Base-by-base conservation (phyloP, 2,113 vertebrate species). In the Pelodiscus sinensis region DNA sequence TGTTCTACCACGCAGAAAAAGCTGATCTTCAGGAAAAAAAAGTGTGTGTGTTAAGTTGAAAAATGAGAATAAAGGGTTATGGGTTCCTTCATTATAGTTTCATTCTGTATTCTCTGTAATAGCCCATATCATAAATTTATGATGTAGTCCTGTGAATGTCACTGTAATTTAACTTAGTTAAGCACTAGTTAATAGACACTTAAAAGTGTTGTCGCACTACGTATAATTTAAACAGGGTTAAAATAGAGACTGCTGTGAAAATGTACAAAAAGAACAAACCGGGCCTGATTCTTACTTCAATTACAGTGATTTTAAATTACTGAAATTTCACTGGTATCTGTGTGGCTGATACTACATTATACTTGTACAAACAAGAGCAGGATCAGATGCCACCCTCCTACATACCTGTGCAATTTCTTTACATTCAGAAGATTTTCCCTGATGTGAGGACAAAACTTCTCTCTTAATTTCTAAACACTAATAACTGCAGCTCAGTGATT, bases 101-200 rank as follows among this genome's bases (percentile, higher is more conserved):
- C 94, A 97, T 96, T 95, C 87, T 91, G 35, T 82, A 94, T 94
- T 97, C 94, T 90, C 84, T 92, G 82, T 97, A 97, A 96, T 94
- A 94, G 89, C 68, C 81, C 25, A 89, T 85, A 92, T 95, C 94
- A 97, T 97, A 95, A 97, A 97, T 97, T 96, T 92, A 97, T 97
- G 93, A 96, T 93, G 27, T 51, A 96, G 95, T 92, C 80, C 90
- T 95, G 90, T 90, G 92, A 95, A 95, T 94, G 97, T 97, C 97
- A 97, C 84, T 96, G 92, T 93, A 96, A 96, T 95, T 97, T 96
- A 96, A 62, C 92, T 95, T 96, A 95, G 92, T 93, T 94, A 97
- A 95, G 90, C 91, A 85, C 44, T 87, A 51, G 80, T 91, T 96
- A 97, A 90, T 92, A 91, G 79, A 90, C 9, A 13, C 50, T 93